These are phyloP conservation scores for Cerastis leucographa DNA, from an alignment of 2,888 invertebrate species.

Conservation along the genomic window DNA sequence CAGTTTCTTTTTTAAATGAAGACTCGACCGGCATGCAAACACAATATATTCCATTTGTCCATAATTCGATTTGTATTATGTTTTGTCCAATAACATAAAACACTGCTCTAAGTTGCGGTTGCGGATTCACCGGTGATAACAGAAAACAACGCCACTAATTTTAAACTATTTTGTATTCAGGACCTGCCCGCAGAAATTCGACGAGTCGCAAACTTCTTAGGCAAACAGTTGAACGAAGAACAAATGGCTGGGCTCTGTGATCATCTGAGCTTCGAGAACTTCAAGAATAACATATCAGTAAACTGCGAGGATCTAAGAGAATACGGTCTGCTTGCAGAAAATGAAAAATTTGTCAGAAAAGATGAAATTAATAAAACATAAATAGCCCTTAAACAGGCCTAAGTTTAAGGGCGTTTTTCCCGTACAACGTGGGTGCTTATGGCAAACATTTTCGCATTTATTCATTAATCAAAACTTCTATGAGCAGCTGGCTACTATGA, in stretches of 20 bases:
- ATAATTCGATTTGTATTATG: background rate
- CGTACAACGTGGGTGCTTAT: background rate
- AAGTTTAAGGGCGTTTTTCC: background rate
- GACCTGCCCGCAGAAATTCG: conserved; percentile 53
- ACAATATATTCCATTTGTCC: background rate
- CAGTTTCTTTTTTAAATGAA: background rate
- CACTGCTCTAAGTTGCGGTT: background rate
- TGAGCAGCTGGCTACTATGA: background rate
- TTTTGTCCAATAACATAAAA: background rate
- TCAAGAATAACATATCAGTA: conserved; percentile 92
- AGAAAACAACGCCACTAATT: background rate
- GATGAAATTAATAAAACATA: conserved; percentile 41
- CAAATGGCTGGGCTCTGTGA: conserved; percentile 90
- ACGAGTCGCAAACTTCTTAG: conserved; percentile 90
- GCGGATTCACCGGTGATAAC: no score
- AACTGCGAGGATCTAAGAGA: conserved; percentile 55
- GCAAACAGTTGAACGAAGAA: conserved; percentile 84
- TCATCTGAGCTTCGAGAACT: conserved; percentile 94
- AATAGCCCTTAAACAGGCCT: background rate
- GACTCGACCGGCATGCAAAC: background rate
- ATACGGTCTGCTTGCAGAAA: conserved; percentile 12
- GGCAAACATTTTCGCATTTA: background rate
- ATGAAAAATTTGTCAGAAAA: conserved; percentile 63
- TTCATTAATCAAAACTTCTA: background rate
- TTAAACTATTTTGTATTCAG: conserved; percentile 9